phyloP scores from a whole-genome alignment of 2,113 vertebrate genomes.

The Ibidorhyncha struthersii region DNA sequence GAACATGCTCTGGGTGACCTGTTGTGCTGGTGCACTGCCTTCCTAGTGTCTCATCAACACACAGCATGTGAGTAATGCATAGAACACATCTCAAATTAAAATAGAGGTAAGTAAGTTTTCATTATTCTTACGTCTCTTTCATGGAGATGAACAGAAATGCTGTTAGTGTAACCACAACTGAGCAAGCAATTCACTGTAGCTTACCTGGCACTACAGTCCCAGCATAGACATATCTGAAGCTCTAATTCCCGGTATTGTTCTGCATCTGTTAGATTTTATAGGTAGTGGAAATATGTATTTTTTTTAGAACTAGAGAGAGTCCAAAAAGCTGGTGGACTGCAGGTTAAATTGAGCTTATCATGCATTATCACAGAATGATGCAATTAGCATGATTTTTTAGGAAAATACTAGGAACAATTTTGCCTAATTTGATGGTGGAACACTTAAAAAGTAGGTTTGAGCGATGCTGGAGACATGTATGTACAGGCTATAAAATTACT shows the following conservation, averaged over 20 bases:
- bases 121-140: neutral
- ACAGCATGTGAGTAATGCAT: accelerated
- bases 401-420: neutral
- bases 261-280: neutral
- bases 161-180: accelerated
- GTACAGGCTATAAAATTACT: neutral
- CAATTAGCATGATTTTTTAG: neutral
- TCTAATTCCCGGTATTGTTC: neutral
- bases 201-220: neutral
- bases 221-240: accelerated
- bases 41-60: neutral
- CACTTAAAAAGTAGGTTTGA: neutral
- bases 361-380: neutral
- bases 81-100: neutral
- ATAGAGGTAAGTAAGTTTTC: neutral
- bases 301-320: neutral
- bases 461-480: neutral
- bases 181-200: neutral
- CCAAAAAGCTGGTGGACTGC: neutral
- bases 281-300: neutral
- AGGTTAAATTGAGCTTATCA: neutral
- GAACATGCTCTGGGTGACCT: accelerated
- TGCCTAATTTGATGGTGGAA: neutral
- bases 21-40: neutral
- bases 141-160: neutral